Evolutionary conservation across 2,113 vertebrate species (phyloP), one percentile per base, ranked within the genome.

Genomic region (Labeo catla): DNA sequence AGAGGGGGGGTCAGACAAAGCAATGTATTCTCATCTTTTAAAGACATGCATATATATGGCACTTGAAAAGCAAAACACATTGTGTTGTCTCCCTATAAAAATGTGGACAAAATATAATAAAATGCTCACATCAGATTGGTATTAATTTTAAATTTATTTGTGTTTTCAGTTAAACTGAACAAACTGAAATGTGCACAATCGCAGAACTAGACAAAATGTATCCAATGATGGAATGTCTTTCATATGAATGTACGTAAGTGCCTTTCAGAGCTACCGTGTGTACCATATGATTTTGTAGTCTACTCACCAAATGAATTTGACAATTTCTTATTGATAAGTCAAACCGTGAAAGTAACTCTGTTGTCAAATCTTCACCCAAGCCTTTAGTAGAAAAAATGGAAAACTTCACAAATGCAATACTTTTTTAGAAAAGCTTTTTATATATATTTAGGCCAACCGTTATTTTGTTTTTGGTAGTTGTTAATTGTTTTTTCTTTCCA

Each of bases 201-300:
- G 21, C 77, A 59, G 28, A 79, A 43, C 77, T 7, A 23, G 36
- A 61, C 19, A 59, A 79, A 79, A n/a, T n/a, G 36, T 59, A 61
- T 12, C 76, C 28, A 61, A 79, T 61, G 54, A 79, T 61, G 52
- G 12, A 43, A 79, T 54, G 23, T 34, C 49, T 36, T 79, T 59
- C 39, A 79, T 61, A 59, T 61, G 19, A 77, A 54, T 77, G 49
- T 52, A 76, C n/a, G 23, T 11, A 36, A 79, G 76, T 59, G 77
- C 77, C 21, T 61, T 54, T 80, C 36, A 63, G 77, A 61, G 13
- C 77, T 13, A 15, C 6, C 8, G 39, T 3, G 21, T 61, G 9
- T 43, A 59, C 54, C 34, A 43, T n/a, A 78, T 4, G 9, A 39
- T 47, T 61, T 61, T 61, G 57, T 19, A n/a, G 57, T 61, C n/a